Evolutionary conservation across 2,113 vertebrate species (phyloP).

Genomic region (Onychostoma macrolepis): DNA sequence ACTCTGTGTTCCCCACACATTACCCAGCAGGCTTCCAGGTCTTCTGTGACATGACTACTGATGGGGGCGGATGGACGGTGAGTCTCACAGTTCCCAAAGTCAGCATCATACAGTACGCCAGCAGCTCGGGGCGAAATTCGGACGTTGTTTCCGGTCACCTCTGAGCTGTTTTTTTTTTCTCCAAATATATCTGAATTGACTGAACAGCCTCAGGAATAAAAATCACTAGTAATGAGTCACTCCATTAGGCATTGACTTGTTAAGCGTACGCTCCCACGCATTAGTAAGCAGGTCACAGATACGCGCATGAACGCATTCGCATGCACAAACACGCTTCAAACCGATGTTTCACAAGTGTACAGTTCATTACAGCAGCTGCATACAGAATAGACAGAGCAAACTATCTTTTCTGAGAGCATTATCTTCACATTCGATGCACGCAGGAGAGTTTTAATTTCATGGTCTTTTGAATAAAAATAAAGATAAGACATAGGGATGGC

Average conservation of each 20-base stretch:
- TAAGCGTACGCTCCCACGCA: constrained; percentile 8
- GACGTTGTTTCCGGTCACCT: background rate
- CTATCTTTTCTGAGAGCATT: background rate
- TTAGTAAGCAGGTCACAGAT: constrained; percentile 35
- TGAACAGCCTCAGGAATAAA: background rate
- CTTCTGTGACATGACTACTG: constrained; percentile 87
- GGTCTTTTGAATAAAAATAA: constrained; percentile 2
- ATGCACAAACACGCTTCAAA: constrained; percentile 26
- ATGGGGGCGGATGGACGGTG: constrained; percentile 89
- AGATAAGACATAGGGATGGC: background rate
- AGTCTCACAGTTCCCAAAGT: constrained; percentile 58
- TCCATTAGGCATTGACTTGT: constrained; percentile 19
- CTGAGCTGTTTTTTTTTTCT: background rate
- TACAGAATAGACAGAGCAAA: background rate
- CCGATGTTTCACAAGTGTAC: constrained; percentile 32
- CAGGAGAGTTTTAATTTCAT: background rate
- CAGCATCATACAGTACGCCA: background rate
- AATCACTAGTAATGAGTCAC: constrained; percentile 26
- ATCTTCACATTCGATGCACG: background rate
- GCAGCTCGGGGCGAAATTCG: background rate
- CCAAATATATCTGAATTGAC: constrained; percentile 17
- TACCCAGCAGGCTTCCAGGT: constrained; percentile 85
- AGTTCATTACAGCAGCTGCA: constrained; percentile 24
- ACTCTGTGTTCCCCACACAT: constrained; percentile 86
- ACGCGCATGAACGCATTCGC: background rate